These are phyloP conservation scores for Parnassius mnemosyne DNA, from an alignment of 2,888 invertebrate genomes.

Conservation along the genomic window DNA sequence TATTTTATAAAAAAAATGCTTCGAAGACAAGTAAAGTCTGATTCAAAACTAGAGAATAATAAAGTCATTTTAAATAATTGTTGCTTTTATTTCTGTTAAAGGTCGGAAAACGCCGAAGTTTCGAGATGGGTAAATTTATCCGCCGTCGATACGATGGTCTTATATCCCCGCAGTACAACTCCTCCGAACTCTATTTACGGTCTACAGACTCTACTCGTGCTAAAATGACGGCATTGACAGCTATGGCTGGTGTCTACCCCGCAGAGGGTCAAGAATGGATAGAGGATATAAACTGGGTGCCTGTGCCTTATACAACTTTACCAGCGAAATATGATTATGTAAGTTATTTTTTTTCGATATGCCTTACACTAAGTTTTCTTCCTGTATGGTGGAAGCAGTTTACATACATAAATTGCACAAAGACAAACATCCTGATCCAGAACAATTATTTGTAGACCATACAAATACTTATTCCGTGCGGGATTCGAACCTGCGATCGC, in stretches of 20 bases:
- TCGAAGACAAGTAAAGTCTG: too few species aligned
- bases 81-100: slow-evolving; percentile 21
- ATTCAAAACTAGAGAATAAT: too few species aligned
- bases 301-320: slow-evolving; percentile 48
- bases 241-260: slow-evolving; percentile 48
- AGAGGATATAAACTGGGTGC: slow-evolving; percentile 42
- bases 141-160: slow-evolving; percentile 41
- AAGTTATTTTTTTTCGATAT: slow-evolving; percentile 31
- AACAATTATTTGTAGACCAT: too few species aligned
- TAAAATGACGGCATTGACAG: slow-evolving; percentile 50
- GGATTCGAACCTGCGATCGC: too few species aligned
- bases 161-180: slow-evolving; percentile 44
- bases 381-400: too few species aligned
- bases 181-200: slow-evolving; percentile 50
- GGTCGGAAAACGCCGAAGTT: slow-evolving; percentile 42
- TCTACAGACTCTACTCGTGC: slow-evolving; percentile 51
- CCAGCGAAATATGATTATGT: slow-evolving; percentile 47
- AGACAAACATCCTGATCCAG: too few species aligned
- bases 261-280: slow-evolving; percentile 39
- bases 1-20: too few species aligned
- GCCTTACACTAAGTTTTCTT: too few species aligned
- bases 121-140: slow-evolving; percentile 40
- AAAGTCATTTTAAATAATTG: too few species aligned
- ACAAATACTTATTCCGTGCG: too few species aligned
- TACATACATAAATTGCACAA: too few species aligned